These are phyloP conservation scores for Dunckerocampus dactyliophorus DNA, from an alignment of 2,113 vertebrate species.

Conservation along the genomic window DNA sequence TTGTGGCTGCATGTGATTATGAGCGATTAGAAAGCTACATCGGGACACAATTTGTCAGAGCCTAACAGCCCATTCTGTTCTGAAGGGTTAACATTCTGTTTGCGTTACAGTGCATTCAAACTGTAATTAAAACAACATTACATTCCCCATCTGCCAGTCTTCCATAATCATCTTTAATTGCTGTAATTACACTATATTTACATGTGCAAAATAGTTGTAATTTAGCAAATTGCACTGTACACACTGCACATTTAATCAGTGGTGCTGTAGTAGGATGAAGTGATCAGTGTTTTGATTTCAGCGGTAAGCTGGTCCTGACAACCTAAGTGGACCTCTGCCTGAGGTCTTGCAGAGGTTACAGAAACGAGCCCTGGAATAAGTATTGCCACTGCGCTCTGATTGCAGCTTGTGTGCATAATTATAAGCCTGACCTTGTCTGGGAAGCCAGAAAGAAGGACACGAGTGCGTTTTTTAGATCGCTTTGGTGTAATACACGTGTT, in stretches of 20 bases:
- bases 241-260: constrained; percentile 97
- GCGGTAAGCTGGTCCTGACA: constrained; percentile 86
- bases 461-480: constrained; percentile 12
- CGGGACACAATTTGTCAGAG: constrained; percentile 77
- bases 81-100: constrained; percentile 99
- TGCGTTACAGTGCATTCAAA: constrained; percentile 99
- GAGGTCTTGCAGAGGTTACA: constrained; percentile 88
- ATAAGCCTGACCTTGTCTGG: constrained; percentile 72
- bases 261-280: constrained; percentile 91
- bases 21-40: constrained; percentile 67
- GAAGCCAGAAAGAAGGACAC: constrained; percentile 65
- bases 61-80: constrained; percentile 84
- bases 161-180: constrained; percentile 99
- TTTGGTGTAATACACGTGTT: constrained; percentile 18
- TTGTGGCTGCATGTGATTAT: constrained; percentile 72
- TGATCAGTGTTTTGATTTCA: constrained; percentile 85
- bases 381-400: constrained; percentile 88
- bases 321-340: constrained; percentile 95
- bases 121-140: constrained; percentile 99
- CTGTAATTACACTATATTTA: constrained; percentile 99
- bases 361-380: constrained; percentile 84
- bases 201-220: constrained; percentile 99
- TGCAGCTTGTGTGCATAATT: constrained; percentile 91
- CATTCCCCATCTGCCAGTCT: constrained; percentile 99
- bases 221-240: constrained; percentile 99